A percentile compares a stretch with the other conserved stretches of the same genome.
Evolutionary conservation across 2,888 invertebrate genomes (phyloP).

Genomic region (Julus scanicus): DNA sequence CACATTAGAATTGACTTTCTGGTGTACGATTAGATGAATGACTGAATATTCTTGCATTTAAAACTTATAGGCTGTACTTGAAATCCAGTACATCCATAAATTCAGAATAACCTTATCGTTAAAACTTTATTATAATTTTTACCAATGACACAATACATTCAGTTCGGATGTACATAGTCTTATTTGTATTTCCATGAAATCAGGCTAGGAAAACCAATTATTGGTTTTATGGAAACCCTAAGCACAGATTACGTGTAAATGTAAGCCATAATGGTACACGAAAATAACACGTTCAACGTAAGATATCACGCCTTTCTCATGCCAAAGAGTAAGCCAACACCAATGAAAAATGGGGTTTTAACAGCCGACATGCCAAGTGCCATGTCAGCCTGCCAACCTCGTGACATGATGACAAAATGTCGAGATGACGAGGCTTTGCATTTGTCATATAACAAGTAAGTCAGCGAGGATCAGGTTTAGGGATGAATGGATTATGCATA

Average conservation of each 20-base stretch:
- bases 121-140: too few relatives aligned
- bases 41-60: too few relatives aligned
- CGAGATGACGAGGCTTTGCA: constrained; percentile 13
- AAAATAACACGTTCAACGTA: neutral
- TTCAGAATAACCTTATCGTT: too few relatives aligned
- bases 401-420: constrained; percentile 30
- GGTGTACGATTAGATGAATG: too few relatives aligned
- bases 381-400: constrained; percentile 36
- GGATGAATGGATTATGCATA: neutral
- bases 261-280: neutral
- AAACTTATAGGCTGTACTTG: too few relatives aligned
- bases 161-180: too few relatives aligned
- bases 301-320: neutral
- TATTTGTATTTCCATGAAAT: too few relatives aligned
- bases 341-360: neutral
- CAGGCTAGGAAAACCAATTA: too few relatives aligned
- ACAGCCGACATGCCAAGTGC: constrained; percentile 39
- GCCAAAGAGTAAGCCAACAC: neutral
- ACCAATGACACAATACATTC: too few relatives aligned
- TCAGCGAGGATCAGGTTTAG: neutral
- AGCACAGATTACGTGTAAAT: neutral
- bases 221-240: neutral
- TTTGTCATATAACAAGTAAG: neutral
- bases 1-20: too few relatives aligned
- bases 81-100: too few relatives aligned